Evolutionary conservation across 2,113 vertebrate genomes (phyloP), one percentile per base, ranked within the genome.

Genomic region (Oenanthe oenanthe): DNA sequence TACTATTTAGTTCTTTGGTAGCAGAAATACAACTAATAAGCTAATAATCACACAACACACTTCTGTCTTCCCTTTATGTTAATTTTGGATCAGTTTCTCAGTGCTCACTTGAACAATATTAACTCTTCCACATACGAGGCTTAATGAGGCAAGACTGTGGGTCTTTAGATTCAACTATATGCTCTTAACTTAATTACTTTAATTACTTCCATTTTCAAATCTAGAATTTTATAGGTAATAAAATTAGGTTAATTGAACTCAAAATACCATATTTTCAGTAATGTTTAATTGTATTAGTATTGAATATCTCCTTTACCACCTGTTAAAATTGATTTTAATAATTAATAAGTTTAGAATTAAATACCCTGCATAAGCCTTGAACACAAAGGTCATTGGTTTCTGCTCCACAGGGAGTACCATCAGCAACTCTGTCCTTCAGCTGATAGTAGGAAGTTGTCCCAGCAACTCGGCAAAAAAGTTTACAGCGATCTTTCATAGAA

Each of bases 341-440:
- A 96, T 95, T 85, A 95, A 11, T 85, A 95, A 96, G 68, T 85
- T 94, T n/a, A n/a, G 92, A 95, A 79, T 89, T 72, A 94, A 95
- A 96, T 98, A 99, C 99, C 98, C 99, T 98, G 98, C 99, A 99
- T 61, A 99, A 98, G 97, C 99, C 99, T 98, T 99, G 99, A 90
- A 99, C 99, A 96, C 99, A 99, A 97, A 99, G 98, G 97, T 99
- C 99, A 76, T 98, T 98, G 18, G 99, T 99, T 91, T 99, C 99
- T 36, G 98, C 97, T 87, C 98, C 99, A 95, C 99, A 99, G 5
- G 98, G 98, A 42, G 99, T 99, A 78, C 99, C 99, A 78, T 99
- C 99, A 31, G 97, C 97, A 96, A 99, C 99, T 72, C 98, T 98
- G 92, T 99, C 99, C 97, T 98, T 99, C 95, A 99, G 97, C 94